Conservation (phyloP, 2,888 invertebrate genomes). For the Sceliomorpha sp. region DNA sequence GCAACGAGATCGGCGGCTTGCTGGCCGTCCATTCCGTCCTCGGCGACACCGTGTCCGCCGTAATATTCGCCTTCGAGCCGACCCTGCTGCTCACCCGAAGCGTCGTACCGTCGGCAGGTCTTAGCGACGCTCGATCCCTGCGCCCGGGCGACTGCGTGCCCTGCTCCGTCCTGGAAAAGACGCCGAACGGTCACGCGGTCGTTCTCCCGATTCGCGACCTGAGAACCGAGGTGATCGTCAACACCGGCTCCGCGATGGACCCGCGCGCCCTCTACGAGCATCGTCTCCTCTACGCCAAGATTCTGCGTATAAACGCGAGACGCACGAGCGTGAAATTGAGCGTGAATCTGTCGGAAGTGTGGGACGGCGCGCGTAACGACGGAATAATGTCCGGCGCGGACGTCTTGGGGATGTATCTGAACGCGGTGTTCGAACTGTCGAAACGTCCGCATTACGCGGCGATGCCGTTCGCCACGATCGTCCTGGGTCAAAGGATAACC, state of each 20-base stretch:
- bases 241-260: too few relatives aligned
- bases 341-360: constrained; percentile 63
- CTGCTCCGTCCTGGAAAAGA: constrained; percentile 65
- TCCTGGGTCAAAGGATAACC: constrained; percentile 67
- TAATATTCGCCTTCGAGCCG: constrained; percentile 69
- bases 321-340: constrained; percentile 61
- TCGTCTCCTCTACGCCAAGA: constrained; percentile 69
- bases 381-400: constrained; percentile 66
- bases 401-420: constrained; percentile 66
- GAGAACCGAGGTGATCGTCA: constrained; percentile 4
- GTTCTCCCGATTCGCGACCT: constrained; percentile 66
- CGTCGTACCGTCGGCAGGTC: constrained; percentile 58
- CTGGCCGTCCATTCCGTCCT: constrained; percentile 63
- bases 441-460: constrained; percentile 60
- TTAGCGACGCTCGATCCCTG: too few relatives aligned
- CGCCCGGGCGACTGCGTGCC: constrained; percentile 67
- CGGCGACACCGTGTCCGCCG: constrained; percentile 67
- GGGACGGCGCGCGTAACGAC: constrained; percentile 44
- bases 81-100: constrained; percentile 67
- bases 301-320: constrained; percentile 60
- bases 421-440: constrained; percentile 66
- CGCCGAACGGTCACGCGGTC: constrained; percentile 60
- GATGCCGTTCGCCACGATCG: constrained; percentile 62
- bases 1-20: constrained; percentile 64
- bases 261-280: constrained; percentile 55